Percentiles rank a stretch among this genome's conserved stretches.
These are phyloP conservation scores for Siniperca undulata DNA, from an alignment of 2,797 vertebrate species.

Conservation along the genomic window DNA sequence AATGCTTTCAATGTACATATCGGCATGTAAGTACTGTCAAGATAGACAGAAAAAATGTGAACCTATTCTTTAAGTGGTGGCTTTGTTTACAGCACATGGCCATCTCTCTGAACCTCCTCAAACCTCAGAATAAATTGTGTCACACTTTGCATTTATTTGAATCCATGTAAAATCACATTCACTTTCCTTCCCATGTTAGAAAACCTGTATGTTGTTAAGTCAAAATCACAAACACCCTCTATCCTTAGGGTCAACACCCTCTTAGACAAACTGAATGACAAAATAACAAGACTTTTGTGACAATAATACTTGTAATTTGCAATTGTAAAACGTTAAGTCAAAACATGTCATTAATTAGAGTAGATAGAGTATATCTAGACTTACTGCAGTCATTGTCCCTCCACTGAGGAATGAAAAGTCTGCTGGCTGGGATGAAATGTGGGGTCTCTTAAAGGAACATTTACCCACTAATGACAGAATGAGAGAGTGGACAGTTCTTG, in stretches of 20 bases:
- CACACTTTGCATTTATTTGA: neutral
- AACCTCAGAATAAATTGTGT: neutral
- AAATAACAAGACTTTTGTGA: neutral
- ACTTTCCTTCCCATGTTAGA: neutral
- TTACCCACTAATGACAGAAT: constrained; percentile 14
- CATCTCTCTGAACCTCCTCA: neutral
- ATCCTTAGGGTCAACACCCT: neutral
- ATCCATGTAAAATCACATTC: neutral
- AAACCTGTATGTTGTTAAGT: neutral
- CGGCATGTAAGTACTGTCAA: neutral
- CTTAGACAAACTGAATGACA: constrained; percentile 5
- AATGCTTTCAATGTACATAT: neutral
- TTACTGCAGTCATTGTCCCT: neutral
- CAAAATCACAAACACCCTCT: too few species aligned
- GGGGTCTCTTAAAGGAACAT: constrained; percentile 15
- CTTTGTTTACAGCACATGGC: neutral
- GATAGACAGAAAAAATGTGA: neutral
- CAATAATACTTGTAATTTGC: neutral
- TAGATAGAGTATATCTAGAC: neutral
- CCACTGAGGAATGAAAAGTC: constrained; percentile 4
- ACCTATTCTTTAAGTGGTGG: neutral
- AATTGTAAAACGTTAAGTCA: neutral
- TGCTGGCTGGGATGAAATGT: neutral
- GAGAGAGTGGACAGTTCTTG: constrained; percentile 2
- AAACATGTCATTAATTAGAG: neutral